These are phyloP conservation scores for Kradibia gibbosae DNA, from an alignment of 1,140 invertebrate species.

Conservation along the genomic window DNA sequence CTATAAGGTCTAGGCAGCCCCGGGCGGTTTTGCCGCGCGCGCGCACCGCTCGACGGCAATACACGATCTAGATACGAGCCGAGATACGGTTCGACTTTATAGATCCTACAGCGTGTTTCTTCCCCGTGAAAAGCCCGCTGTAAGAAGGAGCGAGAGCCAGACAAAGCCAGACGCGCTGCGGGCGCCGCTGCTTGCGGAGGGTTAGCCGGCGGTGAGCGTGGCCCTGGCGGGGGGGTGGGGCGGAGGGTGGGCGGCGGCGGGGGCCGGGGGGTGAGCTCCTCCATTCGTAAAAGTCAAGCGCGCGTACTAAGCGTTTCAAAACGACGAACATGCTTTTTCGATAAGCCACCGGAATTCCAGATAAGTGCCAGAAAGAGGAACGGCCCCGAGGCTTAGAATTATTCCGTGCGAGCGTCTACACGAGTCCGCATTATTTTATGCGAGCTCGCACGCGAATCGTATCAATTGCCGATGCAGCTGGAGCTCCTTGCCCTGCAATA, in stretches of 20 bases:
- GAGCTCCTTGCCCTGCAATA: too few species aligned
- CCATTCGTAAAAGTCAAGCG: conserved; percentile 33
- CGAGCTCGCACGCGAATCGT: too few species aligned
- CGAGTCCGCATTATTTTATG: not conserved
- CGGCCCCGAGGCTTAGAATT: not conserved
- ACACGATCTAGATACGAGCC: conserved; percentile 62
- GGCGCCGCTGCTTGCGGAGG: too few species aligned
- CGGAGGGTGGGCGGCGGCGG: not conserved
- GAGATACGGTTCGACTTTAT: conserved; percentile 61
- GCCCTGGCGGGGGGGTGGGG: conserved; percentile 1
- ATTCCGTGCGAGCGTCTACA: conserved; percentile 27
- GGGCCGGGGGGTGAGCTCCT: conserved; percentile 29
- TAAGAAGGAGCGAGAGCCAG: not conserved
- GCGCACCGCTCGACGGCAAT: conserved; percentile 37
- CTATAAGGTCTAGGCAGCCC: conserved; percentile 53
- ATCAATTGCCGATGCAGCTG: too few species aligned
- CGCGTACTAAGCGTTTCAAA: conserved; percentile 41
- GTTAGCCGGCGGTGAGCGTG: not conserved
- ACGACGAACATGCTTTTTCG: conserved; percentile 43
- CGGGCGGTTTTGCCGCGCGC: conserved; percentile 55
- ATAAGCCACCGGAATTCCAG: conserved; percentile 35
- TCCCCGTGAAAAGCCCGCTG: conserved; percentile 45
- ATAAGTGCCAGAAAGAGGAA: not conserved
- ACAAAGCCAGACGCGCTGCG: too few species aligned
- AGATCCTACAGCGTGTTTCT: conserved; percentile 66